A percentile compares a stretch with the other conserved stretches of the same genome.
Conservation (phyloP, 2,113 vertebrate species). For the Patagioenas fasciata region DNA sequence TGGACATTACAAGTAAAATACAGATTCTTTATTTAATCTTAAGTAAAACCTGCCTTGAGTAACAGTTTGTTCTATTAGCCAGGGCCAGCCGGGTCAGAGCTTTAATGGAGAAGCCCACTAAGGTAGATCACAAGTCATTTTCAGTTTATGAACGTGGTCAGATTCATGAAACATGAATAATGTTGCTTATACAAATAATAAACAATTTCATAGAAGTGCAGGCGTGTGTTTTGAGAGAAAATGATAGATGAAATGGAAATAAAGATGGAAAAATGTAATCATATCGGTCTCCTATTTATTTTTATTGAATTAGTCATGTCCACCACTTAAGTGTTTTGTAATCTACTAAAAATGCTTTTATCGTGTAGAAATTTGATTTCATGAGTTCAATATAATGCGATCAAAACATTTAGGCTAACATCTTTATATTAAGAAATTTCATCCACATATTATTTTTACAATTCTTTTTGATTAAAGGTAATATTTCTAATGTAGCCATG, state of each 20-base stretch:
- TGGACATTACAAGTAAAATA: constrained; percentile 11
- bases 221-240: constrained; percentile 17
- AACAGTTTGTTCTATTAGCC: not conserved
- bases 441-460: constrained; percentile 70
- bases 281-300: constrained; percentile 83
- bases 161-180: not conserved
- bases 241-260: constrained; percentile 14
- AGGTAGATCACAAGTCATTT: not conserved
- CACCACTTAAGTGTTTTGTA: constrained; percentile 84
- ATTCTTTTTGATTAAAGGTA: not conserved
- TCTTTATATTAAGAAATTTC: constrained; percentile 79
- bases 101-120: not conserved
- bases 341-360: constrained; percentile 85
- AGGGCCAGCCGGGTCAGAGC: not conserved
- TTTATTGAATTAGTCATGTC: constrained; percentile 85
- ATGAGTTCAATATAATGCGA: constrained; percentile 83
- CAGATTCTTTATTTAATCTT: constrained; percentile 33
- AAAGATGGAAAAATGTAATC: constrained; percentile 73
- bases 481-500: not conserved
- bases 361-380: constrained; percentile 88
- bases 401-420: constrained; percentile 82
- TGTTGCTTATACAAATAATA: not conserved
- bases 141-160: not conserved
- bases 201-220: not conserved
- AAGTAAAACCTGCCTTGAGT: not conserved